phyloP scores from a whole-genome alignment of 2,888 invertebrate species.

The Dimorphilus gyrociliatus region DNA sequence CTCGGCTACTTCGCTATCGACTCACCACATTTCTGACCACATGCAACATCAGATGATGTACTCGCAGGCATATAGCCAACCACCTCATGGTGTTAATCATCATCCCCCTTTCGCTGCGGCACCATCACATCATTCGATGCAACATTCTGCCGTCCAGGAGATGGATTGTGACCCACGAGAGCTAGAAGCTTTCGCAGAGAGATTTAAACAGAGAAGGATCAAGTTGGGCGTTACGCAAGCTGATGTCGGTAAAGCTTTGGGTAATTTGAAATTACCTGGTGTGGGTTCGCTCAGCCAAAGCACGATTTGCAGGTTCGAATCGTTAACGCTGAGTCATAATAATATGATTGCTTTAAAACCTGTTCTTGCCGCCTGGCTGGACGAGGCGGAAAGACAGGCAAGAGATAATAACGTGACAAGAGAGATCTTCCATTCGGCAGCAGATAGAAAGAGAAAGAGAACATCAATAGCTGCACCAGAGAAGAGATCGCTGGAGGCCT shows the following conservation, averaged over 20 bases:
- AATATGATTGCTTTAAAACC: conserved; percentile 99
- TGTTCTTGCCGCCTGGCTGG: conserved; percentile 93
- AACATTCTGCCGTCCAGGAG: conserved; percentile 25
- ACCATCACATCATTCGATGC: conserved; percentile 25
- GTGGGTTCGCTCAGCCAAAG: conserved; percentile 96
- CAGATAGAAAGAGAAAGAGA: conserved; percentile 88
- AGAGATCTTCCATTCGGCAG: conserved; percentile 39
- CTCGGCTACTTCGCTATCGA: too few species aligned
- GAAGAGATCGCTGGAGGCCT: conserved; percentile 87
- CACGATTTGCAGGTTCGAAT: conserved; percentile 97
- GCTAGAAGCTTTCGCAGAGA: conserved; percentile 95
- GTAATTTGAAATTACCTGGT: conserved; percentile 92
- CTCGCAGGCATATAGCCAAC: too few species aligned
- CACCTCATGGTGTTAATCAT: too few species aligned
- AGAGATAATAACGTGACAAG: conserved; percentile 19
- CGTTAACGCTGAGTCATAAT: conserved; percentile 92
- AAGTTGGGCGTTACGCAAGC: conserved; percentile 97
- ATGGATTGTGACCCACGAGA: conserved; percentile 52
- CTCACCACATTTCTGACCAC: too few species aligned
- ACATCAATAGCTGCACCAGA: conserved; percentile 98
- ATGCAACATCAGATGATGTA: too few species aligned
- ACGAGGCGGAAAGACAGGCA: conserved; percentile 57
- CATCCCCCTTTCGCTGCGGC: too few species aligned
- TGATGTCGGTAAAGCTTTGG: conserved; percentile 94
- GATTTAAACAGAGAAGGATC: conserved; percentile 95